These are phyloP conservation scores for Pogonomyrmex californicus DNA, from an alignment of 1,140 invertebrate species.

Conservation along the genomic window DNA sequence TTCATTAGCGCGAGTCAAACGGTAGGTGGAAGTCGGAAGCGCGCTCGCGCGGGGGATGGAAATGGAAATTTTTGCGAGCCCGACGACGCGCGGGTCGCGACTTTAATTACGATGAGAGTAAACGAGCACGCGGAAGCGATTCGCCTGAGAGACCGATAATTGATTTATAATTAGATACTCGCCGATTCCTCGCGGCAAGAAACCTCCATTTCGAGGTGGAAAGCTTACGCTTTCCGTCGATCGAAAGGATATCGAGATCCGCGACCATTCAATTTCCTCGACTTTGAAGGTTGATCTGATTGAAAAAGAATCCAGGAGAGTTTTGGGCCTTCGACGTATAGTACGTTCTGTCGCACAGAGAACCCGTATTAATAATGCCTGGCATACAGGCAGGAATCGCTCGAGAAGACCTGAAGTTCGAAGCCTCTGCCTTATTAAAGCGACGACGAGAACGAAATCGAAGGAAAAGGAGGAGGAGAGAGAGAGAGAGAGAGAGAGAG, in stretches of 20 bases:
- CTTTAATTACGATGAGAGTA: background rate
- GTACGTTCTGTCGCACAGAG: slow-evolving; percentile 9
- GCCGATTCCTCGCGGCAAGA: background rate
- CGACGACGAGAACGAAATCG: slow-evolving; percentile 12
- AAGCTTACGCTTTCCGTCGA: background rate
- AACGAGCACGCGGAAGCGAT: background rate
- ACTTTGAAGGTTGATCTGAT: background rate
- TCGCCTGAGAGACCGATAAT: background rate
- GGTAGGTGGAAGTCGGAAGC: background rate
- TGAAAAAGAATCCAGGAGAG: slow-evolving; percentile 13
- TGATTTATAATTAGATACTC: slow-evolving; percentile 21
- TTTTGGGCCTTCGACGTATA: slow-evolving; percentile 23
- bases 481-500: background rate
- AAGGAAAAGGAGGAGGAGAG: background rate
- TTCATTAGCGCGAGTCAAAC: slow-evolving; percentile 64
- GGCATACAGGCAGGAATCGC: slow-evolving; percentile 38
- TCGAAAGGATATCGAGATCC: background rate
- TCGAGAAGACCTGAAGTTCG: slow-evolving; percentile 8
- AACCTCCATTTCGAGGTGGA: background rate
- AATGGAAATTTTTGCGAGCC: slow-evolving; percentile 47
- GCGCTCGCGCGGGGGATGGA: background rate
- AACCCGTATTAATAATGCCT: slow-evolving; percentile 51
- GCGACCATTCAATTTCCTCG: slow-evolving; percentile 22
- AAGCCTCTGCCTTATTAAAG: slow-evolving; percentile 51
- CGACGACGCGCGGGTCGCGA: background rate